phyloP scores from a whole-genome alignment of 2,797 vertebrate genomes.

The Champsocephalus gunnari region DNA sequence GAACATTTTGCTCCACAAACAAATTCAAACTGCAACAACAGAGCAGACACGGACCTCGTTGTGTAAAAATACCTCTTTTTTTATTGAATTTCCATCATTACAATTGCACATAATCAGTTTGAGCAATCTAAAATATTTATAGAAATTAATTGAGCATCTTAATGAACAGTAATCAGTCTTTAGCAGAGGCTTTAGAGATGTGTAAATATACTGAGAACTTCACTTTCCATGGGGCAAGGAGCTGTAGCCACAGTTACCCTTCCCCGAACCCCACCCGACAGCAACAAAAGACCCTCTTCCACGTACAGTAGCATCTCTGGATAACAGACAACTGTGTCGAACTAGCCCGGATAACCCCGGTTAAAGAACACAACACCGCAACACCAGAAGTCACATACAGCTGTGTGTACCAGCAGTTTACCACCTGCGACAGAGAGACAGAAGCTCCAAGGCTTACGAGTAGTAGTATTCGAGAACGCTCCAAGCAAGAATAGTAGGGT shows the following conservation, averaged over 20 bases:
- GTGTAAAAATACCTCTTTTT: slow-evolving; percentile 84
- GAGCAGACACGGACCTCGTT: slow-evolving; percentile 35
- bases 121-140: slow-evolving; percentile 79
- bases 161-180: slow-evolving; percentile 82
- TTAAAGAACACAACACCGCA: slow-evolving; percentile 63
- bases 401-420: slow-evolving; percentile 55
- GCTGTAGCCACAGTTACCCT: slow-evolving; percentile 32
- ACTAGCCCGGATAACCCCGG: background rate
- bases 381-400: slow-evolving; percentile 64
- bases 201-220: slow-evolving; percentile 76
- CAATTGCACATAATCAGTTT: slow-evolving; percentile 79
- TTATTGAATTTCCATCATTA: slow-evolving; percentile 78
- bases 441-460: slow-evolving; percentile 54
- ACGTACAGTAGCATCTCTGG: slow-evolving; percentile 65
- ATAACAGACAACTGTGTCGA: slow-evolving; percentile 13
- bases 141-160: slow-evolving; percentile 74
- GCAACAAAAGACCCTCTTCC: slow-evolving; percentile 41
- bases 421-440: slow-evolving; percentile 49
- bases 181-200: slow-evolving; percentile 71
- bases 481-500: slow-evolving; percentile 18
- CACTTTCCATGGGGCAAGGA: slow-evolving; percentile 56
- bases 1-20: background rate
- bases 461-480: slow-evolving; percentile 11
- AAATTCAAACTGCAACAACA: slow-evolving; percentile 20
- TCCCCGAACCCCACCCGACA: slow-evolving; percentile 29